These are phyloP conservation scores for Apostichopus leukothele DNA, from an alignment of 53 echinoderm and acorn worm genomes.

Conservation along the genomic window DNA sequence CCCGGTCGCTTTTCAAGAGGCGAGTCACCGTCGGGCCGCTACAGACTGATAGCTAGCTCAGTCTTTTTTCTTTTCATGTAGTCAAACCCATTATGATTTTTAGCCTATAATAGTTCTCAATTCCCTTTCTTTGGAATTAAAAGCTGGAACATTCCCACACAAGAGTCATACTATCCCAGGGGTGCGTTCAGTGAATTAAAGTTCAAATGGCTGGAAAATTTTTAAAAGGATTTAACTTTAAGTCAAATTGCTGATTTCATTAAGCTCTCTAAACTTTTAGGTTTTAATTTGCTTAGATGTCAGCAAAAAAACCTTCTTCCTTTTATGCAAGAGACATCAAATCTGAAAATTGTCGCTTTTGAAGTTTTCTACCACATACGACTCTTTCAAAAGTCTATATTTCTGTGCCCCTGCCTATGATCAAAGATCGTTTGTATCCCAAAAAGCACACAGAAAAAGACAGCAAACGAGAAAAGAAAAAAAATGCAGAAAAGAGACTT, in stretches of 20 bases:
- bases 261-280: constrained; percentile 11
- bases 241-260: constrained; percentile 42
- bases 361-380: not conserved
- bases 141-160: constrained; percentile 34
- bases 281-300: not conserved
- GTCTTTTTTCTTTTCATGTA: not conserved
- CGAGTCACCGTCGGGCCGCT: not conserved
- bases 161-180: constrained; percentile 32
- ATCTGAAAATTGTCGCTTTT: constrained; percentile 43
- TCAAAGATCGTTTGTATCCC: too few relatives aligned
- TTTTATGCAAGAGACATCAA: not conserved
- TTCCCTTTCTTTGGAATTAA: constrained; percentile 32
- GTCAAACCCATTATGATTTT: not conserved
- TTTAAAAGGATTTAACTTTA: constrained; percentile 20
- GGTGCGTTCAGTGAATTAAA: constrained; percentile 20
- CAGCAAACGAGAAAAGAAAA: too few relatives aligned
- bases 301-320: not conserved
- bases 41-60: not conserved
- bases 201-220: constrained; percentile 45
- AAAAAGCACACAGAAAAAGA: too few relatives aligned
- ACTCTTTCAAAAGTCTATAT: too few relatives aligned
- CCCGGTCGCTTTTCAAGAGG: not conserved
- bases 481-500: too few relatives aligned
- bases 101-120: not conserved
- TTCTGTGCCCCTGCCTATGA: too few relatives aligned